Conservation (phyloP, 2,113 vertebrate species). For the Loxodonta africana region DNA sequence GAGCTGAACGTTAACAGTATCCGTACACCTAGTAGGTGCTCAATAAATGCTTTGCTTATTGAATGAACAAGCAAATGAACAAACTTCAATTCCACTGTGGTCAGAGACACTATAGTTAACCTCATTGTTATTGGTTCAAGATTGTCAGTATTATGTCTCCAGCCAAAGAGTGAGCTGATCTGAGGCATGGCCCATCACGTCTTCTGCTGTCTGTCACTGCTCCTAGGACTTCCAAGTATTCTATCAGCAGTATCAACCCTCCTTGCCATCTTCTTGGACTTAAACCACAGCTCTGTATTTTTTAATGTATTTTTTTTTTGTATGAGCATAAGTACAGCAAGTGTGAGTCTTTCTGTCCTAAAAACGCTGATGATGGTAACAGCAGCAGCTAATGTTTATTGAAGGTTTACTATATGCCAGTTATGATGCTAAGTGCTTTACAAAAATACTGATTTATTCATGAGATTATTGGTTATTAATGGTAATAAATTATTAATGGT, state of each 20-base stretch:
- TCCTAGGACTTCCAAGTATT: background rate
- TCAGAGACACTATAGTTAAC: background rate
- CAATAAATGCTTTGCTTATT: background rate
- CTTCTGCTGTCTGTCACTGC: too few species aligned
- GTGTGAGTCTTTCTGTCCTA: background rate
- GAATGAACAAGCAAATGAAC: background rate
- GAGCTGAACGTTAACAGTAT: background rate
- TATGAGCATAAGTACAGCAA: background rate
- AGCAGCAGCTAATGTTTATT: background rate
- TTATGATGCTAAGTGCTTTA: background rate
- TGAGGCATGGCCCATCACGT: background rate
- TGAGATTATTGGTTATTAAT: constrained; percentile 59
- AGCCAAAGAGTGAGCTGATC: background rate
- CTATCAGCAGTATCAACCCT: background rate
- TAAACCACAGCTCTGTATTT: background rate
- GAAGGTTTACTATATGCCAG: background rate
- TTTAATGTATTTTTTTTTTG: background rate
- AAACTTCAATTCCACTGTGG: background rate
- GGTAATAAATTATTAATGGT: constrained; percentile 39
- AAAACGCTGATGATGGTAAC: background rate
- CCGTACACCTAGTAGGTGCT: background rate
- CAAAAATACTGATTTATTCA: constrained; percentile 36
- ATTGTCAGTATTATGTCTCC: background rate
- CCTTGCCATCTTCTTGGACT: background rate
- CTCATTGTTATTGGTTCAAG: background rate